phyloP scores from a whole-genome alignment of 2,113 vertebrate genomes.

The Rhombomys opimus region DNA sequence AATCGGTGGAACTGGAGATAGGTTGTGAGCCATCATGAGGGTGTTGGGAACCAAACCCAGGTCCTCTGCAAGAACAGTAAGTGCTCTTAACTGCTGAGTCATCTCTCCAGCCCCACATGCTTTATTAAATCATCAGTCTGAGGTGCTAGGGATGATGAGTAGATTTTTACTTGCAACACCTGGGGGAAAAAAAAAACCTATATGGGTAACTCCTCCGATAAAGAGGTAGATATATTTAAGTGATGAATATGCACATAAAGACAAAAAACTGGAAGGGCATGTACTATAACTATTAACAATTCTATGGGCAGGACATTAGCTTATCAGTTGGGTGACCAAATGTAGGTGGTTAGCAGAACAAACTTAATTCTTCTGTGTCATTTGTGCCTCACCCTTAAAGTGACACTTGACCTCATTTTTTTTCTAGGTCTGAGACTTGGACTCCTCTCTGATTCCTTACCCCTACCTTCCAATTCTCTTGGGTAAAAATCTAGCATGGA shows the following conservation, averaged over 20 bases:
- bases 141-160: neutral
- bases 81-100: neutral
- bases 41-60: neutral
- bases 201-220: neutral
- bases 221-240: neutral
- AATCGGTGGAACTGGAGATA: neutral
- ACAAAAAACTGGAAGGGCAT: constrained; percentile 48
- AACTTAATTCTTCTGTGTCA: constrained; percentile 28
- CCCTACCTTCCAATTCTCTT: neutral
- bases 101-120: neutral
- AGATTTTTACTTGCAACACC: constrained; percentile 35
- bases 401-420: constrained; percentile 32
- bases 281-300: constrained; percentile 48
- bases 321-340: constrained; percentile 37
- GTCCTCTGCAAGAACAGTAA: neutral
- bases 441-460: constrained; percentile 45
- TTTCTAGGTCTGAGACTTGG: neutral
- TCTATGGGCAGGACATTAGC: neutral
- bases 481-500: constrained; percentile 19
- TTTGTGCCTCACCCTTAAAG: constrained; percentile 24
- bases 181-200: neutral
- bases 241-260: neutral
- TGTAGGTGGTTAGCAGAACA: constrained; percentile 2
- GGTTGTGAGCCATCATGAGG: neutral
- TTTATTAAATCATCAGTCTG: neutral